Base-by-base conservation (phyloP, 2,797 vertebrate species). In the Neopelma chrysocephalum region DNA sequence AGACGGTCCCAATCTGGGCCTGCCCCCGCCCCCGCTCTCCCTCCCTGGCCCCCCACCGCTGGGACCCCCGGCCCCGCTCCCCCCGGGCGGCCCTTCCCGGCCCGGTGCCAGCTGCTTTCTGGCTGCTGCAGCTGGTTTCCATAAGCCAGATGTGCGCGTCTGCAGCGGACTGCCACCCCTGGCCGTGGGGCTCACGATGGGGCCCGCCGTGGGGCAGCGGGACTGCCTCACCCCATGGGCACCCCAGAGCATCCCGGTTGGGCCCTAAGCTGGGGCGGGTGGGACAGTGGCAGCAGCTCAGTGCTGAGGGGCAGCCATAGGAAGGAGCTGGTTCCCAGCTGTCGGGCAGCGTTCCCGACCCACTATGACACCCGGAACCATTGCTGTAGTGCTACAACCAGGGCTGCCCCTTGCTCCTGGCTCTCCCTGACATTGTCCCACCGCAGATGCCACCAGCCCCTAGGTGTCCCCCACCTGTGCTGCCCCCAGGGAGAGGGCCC, bases 1-100 rank as follows among this genome's bases (percentile, higher is more conserved):
- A 97, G 96, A 96, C 94, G 40, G 93, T 96, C 97, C 90, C 95
- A 96, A 97, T 97, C 94, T 96, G 96, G 95, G 78, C 80, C 72
- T 85, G 93, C 90, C 87, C 90, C 93, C 66, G 7, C 95, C 83
- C 76, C 85, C 47, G 9, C 62, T 34, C 79, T 56, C 92, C 84
- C 64, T 86, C 42, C 56, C 54, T 15, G 22, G 89, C 18, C 88
- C 93, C 79, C 86, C 25, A 6, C 20, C 3, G 1, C 80, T 11
- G 3, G 89, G 95, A 94, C 91, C 83, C 93, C 84, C 73, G 0
- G 87, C 81, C 66, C 87, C 3, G 10, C 76, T 96, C 88, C 85
- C 75, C 57, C 61, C 3, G 3, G 71, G 57, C 80, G 3, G 84
- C 82, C 73, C 78, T 94, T 89, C 87, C 78, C 79, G 72, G 96